Percentiles rank a stretch among this genome's conserved stretches.
Evolutionary conservation across 2,888 invertebrate species (phyloP).

Genomic region (Drosophila meridiana): DNA sequence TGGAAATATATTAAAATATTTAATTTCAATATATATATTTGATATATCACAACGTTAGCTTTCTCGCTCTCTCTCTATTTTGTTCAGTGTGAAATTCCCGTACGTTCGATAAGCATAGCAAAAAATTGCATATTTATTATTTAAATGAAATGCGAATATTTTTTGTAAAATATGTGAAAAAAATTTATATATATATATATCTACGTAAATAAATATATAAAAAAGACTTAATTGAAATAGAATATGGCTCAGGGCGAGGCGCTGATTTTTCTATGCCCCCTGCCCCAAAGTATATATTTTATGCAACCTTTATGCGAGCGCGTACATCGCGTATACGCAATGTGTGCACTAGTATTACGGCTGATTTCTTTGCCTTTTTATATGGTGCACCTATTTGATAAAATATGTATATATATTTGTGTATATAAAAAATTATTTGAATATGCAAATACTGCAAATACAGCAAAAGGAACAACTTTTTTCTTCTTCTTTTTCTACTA

Average conservation of each 20-base stretch:
- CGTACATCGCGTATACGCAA: conserved; percentile 25
- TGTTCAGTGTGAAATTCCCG: not conserved
- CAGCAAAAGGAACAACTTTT: conserved; percentile 21
- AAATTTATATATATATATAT: conserved; percentile 20
- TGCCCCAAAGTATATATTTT: conserved; percentile 34
- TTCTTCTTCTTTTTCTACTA: conserved; percentile 31
- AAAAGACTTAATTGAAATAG: conserved; percentile 50
- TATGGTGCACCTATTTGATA: conserved; percentile 34
- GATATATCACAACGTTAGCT: too few species aligned
- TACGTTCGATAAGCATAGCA: conserved; percentile 24
- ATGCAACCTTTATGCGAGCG: conserved; percentile 28
- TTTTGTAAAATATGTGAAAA: conserved; percentile 39
- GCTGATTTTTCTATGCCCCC: conserved; percentile 51
- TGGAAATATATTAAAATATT: too few species aligned
- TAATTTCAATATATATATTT: too few species aligned
- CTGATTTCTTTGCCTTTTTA: conserved; percentile 15
- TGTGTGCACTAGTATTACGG: conserved; percentile 8
- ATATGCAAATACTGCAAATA: conserved; percentile 81
- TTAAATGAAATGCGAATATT: conserved; percentile 18
- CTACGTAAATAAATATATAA: conserved; percentile 11
- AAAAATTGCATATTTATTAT: conserved; percentile 19
- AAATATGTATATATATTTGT: conserved; percentile 8
- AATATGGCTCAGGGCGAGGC: conserved; percentile 33
- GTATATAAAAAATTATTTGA: conserved; percentile 65
- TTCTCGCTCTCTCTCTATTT: not conserved